Evolutionary conservation across 1,140 invertebrate species (phyloP).

Genomic region (Chironomus tepperi): DNA sequence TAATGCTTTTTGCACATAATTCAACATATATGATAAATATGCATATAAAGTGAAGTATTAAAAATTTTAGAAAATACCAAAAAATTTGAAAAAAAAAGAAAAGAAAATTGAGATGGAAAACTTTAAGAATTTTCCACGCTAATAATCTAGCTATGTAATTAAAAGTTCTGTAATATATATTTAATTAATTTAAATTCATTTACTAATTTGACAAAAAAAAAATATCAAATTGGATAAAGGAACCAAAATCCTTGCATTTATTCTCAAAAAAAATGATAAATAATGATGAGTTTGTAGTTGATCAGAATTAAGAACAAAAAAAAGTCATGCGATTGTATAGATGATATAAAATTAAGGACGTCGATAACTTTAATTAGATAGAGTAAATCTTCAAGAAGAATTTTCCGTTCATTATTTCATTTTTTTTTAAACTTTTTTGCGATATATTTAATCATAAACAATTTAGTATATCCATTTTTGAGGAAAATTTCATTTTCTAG

Average conservation of each 20-base stretch:
- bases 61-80: too few relatives aligned
- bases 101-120: too few relatives aligned
- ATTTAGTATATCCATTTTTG: neutral
- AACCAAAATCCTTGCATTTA: constrained; percentile 24
- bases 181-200: neutral
- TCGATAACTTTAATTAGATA: neutral
- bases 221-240: constrained; percentile 19
- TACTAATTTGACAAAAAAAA: constrained; percentile 17
- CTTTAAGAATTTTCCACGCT: too few relatives aligned
- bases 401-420: constrained; percentile 1
- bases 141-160: neutral
- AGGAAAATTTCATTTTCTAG: neutral
- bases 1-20: too few relatives aligned
- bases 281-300: neutral
- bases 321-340: constrained; percentile 2
- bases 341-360: neutral
- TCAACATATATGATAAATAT: too few relatives aligned
- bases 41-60: too few relatives aligned
- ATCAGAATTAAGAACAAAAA: neutral
- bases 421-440: neutral
- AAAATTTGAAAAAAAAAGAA: too few relatives aligned
- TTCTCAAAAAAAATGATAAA: neutral
- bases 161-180: neutral
- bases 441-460: neutral
- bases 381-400: constrained; percentile 11